phyloP scores from a whole-genome alignment of 64 coral and sea anemone species.

The Pocillopora verrucosa region DNA sequence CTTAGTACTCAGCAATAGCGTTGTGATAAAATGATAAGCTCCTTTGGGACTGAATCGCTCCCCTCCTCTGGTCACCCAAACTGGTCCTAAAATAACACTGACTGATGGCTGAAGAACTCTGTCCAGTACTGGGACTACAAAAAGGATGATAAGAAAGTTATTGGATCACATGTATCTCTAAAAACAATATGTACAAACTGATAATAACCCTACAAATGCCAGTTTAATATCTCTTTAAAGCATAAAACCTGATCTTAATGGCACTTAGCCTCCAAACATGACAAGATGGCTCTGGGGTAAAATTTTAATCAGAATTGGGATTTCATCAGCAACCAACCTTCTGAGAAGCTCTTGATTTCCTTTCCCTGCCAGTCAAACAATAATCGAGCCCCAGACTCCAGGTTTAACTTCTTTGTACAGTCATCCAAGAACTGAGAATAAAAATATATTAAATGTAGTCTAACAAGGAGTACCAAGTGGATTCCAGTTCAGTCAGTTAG shows the following conservation, averaged over 20 bases:
- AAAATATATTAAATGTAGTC: not conserved
- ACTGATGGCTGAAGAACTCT: slow-evolving; percentile 78
- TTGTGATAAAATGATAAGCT: slow-evolving; percentile 72
- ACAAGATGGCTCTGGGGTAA: not conserved
- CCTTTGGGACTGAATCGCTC: slow-evolving; percentile 94
- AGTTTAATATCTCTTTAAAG: no score
- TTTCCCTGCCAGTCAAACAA: slow-evolving; percentile 95
- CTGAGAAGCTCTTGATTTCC: slow-evolving; percentile 90
- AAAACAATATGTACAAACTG: no score
- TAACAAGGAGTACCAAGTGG: not conserved
- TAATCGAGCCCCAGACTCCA: slow-evolving; percentile 82
- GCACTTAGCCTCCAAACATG: not conserved
- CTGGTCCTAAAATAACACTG: slow-evolving; percentile 77
- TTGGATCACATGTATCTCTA: not conserved
- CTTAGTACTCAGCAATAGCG: slow-evolving; percentile 63
- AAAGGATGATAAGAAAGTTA: not conserved
- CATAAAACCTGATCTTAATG: no score
- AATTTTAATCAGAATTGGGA: not conserved
- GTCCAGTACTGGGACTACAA: slow-evolving; percentile 82
- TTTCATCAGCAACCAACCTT: slow-evolving; percentile 54
- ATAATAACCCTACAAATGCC: no score
- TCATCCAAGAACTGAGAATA: slow-evolving; percentile 87
- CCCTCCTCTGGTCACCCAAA: slow-evolving; percentile 88
- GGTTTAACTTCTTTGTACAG: slow-evolving; percentile 83
- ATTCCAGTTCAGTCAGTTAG: no score